phyloP scores from a whole-genome alignment of 1,140 invertebrate genomes.

The Maniola jurtina region DNA sequence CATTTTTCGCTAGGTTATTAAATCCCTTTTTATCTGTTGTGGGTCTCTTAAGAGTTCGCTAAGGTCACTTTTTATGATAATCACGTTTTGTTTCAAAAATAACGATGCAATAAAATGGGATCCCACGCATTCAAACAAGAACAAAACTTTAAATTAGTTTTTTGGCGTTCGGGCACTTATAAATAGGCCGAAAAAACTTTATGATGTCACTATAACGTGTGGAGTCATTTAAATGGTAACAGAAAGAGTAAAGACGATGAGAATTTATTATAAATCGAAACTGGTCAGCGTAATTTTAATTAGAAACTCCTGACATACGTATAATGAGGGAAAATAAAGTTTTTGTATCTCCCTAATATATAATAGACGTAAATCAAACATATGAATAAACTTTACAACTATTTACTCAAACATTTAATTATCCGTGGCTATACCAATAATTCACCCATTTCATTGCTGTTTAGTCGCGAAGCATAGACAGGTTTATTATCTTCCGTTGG shows the following conservation, averaged over 20 bases:
- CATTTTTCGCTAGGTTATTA: neutral
- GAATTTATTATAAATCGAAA: slow-evolving; percentile 5
- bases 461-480: slow-evolving; percentile 56
- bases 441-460: slow-evolving; percentile 58
- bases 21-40: slow-evolving; percentile 1
- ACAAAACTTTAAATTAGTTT: slow-evolving; percentile 34
- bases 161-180: slow-evolving; percentile 21
- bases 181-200: slow-evolving; percentile 13
- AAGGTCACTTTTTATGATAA: slow-evolving; percentile 31
- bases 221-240: slow-evolving; percentile 7
- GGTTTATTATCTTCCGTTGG: slow-evolving; percentile 66
- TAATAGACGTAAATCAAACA: slow-evolving; percentile 5
- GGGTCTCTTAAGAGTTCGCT: slow-evolving; percentile 24
- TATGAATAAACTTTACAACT: slow-evolving; percentile 30
- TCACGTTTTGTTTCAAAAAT: slow-evolving; percentile 34
- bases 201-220: slow-evolving; percentile 12
- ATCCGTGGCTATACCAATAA: slow-evolving; percentile 46
- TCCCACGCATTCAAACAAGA: slow-evolving; percentile 21
- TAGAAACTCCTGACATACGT: neutral
- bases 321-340: neutral
- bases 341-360: neutral
- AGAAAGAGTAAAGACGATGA: neutral
- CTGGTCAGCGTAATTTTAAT: neutral
- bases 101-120: slow-evolving; percentile 34
- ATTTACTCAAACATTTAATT: slow-evolving; percentile 46